These are phyloP conservation scores for Pheosia gnoma DNA, from an alignment of 2,888 invertebrate species.

Conservation along the genomic window DNA sequence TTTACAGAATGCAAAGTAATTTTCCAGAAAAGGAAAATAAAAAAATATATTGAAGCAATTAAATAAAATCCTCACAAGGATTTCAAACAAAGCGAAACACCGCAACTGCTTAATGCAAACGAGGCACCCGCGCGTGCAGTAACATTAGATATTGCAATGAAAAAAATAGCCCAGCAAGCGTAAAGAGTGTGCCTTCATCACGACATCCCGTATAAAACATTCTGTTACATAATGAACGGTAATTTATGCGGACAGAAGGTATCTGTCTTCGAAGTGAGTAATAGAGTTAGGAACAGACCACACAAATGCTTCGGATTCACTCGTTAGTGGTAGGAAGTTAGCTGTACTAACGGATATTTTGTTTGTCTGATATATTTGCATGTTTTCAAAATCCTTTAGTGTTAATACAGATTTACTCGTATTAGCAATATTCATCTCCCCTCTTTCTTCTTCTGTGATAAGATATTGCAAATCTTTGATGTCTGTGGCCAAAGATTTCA, in stretches of 20 bases:
- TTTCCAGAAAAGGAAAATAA: too few relatives aligned
- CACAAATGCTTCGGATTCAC: slow-evolving; percentile 46
- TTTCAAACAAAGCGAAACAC: slow-evolving; percentile 9
- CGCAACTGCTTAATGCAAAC: slow-evolving; percentile 32
- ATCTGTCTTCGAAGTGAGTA: slow-evolving; percentile 62
- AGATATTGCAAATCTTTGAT: too few relatives aligned
- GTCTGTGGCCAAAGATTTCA: too few relatives aligned
- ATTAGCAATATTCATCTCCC: too few relatives aligned
- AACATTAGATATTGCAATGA: slow-evolving; percentile 49
- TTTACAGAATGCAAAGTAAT: too few relatives aligned
- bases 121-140: slow-evolving; percentile 48
- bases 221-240: slow-evolving; percentile 72
- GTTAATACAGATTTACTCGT: too few relatives aligned
- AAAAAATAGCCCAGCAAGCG: slow-evolving; percentile 52
- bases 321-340: slow-evolving; percentile 27
- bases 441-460: too few relatives aligned
- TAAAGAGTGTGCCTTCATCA: slow-evolving; percentile 68
- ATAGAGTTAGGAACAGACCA: slow-evolving; percentile 51
- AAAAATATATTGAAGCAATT: neutral
- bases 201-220: slow-evolving; percentile 78
- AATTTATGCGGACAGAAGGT: slow-evolving; percentile 75
- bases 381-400: too few relatives aligned
- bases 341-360: slow-evolving; percentile 11
- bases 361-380: neutral
- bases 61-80: neutral